A percentile compares a stretch with the other conserved stretches of the same genome.
phyloP scores from a whole-genome alignment of 2,797 vertebrate species.

The Pseudotriccus pelzelni region DNA sequence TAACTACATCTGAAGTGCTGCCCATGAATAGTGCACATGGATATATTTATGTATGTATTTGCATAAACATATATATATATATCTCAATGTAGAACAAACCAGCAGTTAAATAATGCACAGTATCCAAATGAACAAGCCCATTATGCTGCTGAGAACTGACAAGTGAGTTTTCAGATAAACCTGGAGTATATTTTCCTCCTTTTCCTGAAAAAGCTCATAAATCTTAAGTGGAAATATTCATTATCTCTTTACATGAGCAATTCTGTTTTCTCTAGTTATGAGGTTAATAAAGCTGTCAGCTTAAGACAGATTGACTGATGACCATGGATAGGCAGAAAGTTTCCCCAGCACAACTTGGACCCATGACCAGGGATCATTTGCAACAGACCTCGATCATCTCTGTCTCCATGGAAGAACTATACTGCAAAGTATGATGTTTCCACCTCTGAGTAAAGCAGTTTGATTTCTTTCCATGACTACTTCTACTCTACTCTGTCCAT shows the following conservation, averaged over 20 bases:
- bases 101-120: not conserved
- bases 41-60: not conserved
- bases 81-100: not conserved
- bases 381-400: not conserved
- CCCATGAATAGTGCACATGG: not conserved
- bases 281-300: not conserved
- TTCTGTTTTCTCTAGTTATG: constrained; percentile 8
- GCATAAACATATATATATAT: not conserved
- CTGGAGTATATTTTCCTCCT: not conserved
- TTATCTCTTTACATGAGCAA: not conserved
- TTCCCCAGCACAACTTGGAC: not conserved
- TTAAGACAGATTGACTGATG: not conserved
- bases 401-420: not conserved
- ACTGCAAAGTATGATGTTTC: not conserved
- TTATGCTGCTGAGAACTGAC: not conserved
- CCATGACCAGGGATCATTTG: not conserved
- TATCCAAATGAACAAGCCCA: not conserved
- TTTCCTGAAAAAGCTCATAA: not conserved
- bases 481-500: not conserved
- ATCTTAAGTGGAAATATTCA: not conserved
- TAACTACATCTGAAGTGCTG: not conserved
- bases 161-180: not conserved
- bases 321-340: not conserved
- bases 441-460: not conserved
- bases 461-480: not conserved